Evolutionary conservation across 2,888 invertebrate species (phyloP).

Genomic region (Hecatera dysodea): DNA sequence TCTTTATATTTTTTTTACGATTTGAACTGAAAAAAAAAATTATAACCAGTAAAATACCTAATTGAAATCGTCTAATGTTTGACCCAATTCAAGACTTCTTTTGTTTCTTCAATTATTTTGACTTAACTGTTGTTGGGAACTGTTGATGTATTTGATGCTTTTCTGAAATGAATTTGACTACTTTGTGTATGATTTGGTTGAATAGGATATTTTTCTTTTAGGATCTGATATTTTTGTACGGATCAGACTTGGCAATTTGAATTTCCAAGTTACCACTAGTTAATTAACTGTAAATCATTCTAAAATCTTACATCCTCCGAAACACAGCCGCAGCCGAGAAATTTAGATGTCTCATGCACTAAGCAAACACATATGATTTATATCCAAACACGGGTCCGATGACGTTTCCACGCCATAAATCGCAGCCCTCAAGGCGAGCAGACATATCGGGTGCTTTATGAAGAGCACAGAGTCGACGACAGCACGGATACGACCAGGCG

Average conservation of each 20-base stretch:
- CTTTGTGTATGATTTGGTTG: constrained; percentile 17
- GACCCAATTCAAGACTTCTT: too few relatives aligned
- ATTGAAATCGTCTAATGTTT: too few relatives aligned
- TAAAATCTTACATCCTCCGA: constrained; percentile 69
- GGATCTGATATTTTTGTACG: not conserved
- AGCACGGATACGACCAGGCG: constrained; percentile 77
- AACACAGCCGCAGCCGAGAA: constrained; percentile 73
- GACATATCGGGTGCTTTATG: constrained; percentile 88
- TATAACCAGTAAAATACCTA: too few relatives aligned
- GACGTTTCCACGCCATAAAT: constrained; percentile 91
- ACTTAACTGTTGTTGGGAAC: constrained; percentile 76
- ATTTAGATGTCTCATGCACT: constrained; percentile 82
- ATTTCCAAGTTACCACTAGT: not conserved
- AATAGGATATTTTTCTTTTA: too few relatives aligned
- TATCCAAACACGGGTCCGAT: constrained; percentile 84
- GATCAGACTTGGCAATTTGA: not conserved
- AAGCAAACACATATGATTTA: constrained; percentile 89
- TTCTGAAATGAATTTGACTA: constrained; percentile 40
- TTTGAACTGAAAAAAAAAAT: too few relatives aligned
- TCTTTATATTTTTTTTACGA: too few relatives aligned
- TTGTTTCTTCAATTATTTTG: constrained; percentile 72
- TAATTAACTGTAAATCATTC: constrained; percentile 28
- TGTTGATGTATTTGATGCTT: constrained; percentile 7
- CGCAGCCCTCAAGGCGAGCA: constrained; percentile 86
- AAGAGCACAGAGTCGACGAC: constrained; percentile 85